Percentiles rank a stretch among this genome's conserved stretches.
These are phyloP conservation scores for Scomber colias DNA, from an alignment of 2,113 vertebrate genomes.

Conservation along the genomic window DNA sequence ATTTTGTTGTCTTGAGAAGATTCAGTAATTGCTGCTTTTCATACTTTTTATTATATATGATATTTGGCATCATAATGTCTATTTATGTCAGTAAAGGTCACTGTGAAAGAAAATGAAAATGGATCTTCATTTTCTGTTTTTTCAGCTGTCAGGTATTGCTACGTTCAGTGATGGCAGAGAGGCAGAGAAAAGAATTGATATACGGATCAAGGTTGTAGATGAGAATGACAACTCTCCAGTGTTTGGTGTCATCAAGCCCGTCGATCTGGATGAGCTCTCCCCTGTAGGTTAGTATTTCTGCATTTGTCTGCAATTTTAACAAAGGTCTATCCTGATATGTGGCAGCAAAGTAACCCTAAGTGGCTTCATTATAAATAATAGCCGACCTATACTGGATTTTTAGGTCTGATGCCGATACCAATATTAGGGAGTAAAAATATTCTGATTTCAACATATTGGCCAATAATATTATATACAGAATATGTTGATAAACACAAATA, in stretches of 20 bases:
- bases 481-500: no score
- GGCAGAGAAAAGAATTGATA: slow-evolving; percentile 71
- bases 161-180: accelerated
- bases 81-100: not conserved
- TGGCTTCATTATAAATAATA: not conserved
- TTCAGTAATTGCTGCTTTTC: not conserved
- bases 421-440: no score
- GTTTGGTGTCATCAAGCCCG: slow-evolving; percentile 34
- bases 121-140: not conserved
- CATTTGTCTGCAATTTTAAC: not conserved
- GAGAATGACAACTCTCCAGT: slow-evolving; percentile 79
- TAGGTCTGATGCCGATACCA: no score
- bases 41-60: not conserved
- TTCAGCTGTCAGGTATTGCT: slow-evolving; percentile 78
- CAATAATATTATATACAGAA: no score
- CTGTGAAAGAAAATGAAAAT: no score
- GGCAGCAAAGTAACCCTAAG: not conserved
- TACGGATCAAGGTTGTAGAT: slow-evolving; percentile 78
- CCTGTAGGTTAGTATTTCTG: slow-evolving; percentile 35
- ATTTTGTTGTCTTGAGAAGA: not conserved
- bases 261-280: slow-evolving; percentile 67
- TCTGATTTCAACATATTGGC: no score
- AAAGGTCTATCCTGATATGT: not conserved
- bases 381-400: no score
- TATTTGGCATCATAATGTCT: not conserved